A percentile compares a stretch with the other conserved stretches of the same genome.
Conservation (phyloP, 2,888 invertebrate genomes). For the Scrobipalpa costella region DNA sequence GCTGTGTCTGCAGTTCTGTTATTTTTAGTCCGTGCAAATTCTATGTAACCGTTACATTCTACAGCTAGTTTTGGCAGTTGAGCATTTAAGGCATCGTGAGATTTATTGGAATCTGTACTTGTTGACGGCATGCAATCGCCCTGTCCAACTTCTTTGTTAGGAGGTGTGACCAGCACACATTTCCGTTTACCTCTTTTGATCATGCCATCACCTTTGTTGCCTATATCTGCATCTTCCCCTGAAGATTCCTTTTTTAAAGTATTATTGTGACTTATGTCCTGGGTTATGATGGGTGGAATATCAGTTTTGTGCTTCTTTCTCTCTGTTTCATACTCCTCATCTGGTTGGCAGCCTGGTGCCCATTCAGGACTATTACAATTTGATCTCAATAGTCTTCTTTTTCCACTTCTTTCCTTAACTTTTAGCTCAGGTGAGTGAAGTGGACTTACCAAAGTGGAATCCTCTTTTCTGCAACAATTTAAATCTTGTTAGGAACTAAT, state of each 20-base stretch:
- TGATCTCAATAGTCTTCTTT: constrained; percentile 54
- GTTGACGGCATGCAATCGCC: constrained; percentile 75
- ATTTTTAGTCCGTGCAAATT: constrained; percentile 67
- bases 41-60: constrained; percentile 73
- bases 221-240: constrained; percentile 47
- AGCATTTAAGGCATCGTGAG: constrained; percentile 65
- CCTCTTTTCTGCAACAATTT: constrained; percentile 58
- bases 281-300: constrained; percentile 27
- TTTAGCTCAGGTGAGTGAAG: constrained; percentile 60
- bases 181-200: constrained; percentile 51
- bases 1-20: constrained; percentile 62
- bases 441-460: constrained; percentile 52
- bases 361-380: constrained; percentile 68
- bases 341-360: constrained; percentile 65
- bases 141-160: constrained; percentile 68
- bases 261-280: constrained; percentile 38
- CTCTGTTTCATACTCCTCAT: constrained; percentile 45
- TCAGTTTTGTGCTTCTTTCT: constrained; percentile 50
- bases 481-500: constrained; percentile 22
- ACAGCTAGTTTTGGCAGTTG: constrained; percentile 70
- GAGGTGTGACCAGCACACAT: constrained; percentile 60
- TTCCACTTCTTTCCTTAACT: constrained; percentile 48
- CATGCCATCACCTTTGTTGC: constrained; percentile 61
- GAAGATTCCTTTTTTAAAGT: constrained; percentile 47
- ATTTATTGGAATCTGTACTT: constrained; percentile 62